Base-by-base conservation (phyloP, 2,797 vertebrate species). In the Discoglossus pictus region DNA sequence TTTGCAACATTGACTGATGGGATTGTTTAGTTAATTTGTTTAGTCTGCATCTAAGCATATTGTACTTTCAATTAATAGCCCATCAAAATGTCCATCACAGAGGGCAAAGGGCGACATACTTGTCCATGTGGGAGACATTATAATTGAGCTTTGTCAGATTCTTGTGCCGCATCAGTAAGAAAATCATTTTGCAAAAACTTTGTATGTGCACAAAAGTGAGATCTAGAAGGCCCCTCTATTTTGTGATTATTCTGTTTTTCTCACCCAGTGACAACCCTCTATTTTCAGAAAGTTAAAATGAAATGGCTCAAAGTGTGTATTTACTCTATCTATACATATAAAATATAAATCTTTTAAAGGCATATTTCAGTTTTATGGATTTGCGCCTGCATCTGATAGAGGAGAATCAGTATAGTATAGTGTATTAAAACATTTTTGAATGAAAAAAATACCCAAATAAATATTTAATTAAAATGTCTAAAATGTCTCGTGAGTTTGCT, bases 91-190 rank as follows among this genome's bases (percentile, higher is more conserved):
- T 15, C 42, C 18, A 47, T 39, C 21, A 46, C 23, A 18, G 23
- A 62, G 50, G 48, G 21, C 39, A 68, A 24, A 38, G 31, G 31
- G 48, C 42, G 6, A 13, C 27, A 62, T 63, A 63, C 16, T 31
- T 48, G 23, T 42, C 11, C 17, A 39, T 40, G 44, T 47, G 36
- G 25, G 51, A 55, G 51, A 18, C 40, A 46, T 53, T 39, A 13
- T 61, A 61, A 46, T 69, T 61, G 27, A 3, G 5, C 1, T 36
- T 52, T 68, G 40, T 25, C 53, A 42, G 10, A 50, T 39, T 40
- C 53, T 50, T 58, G 15, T 38, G n/a, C 13, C 27, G 23, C 46
- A 24, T 50, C 23, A 50, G 11, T 13, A 25, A 6, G 12, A 50
- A 50, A 50, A n/a, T 23, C 24, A 7, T 50, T 50, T n/a, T 3